Conservation (phyloP, 2,113 vertebrate genomes). For the Scopus umbretta region DNA sequence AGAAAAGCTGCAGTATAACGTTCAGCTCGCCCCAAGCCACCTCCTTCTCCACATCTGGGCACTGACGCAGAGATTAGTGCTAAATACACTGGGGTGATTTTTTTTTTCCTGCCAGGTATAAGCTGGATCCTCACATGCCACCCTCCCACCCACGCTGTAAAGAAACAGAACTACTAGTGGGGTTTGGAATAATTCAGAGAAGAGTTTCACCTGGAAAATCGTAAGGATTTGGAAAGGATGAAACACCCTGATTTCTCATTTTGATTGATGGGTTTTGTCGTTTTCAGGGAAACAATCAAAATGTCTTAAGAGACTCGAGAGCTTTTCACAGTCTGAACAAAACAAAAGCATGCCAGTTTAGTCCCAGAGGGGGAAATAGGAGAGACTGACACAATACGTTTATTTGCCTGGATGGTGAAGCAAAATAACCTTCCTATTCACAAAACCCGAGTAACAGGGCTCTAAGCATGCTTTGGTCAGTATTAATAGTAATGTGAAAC, state of each 20-base stretch:
- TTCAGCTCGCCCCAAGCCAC: background rate
- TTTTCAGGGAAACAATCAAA: background rate
- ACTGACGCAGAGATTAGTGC: rapidly evolving
- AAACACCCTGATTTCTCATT: background rate
- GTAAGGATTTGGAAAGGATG: background rate
- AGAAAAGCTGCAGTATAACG: background rate
- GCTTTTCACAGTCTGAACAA: background rate
- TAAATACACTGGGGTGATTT: background rate
- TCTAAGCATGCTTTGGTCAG: background rate
- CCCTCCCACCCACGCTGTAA: background rate
- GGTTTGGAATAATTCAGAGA: background rate
- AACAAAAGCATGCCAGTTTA: background rate
- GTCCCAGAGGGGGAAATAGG: background rate
- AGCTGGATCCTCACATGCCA: background rate
- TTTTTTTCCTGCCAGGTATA: background rate
- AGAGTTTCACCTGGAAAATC: background rate
- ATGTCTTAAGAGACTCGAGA: background rate
- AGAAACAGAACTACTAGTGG: background rate
- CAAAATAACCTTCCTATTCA: background rate
- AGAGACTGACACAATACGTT: background rate
- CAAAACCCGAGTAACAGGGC: background rate
- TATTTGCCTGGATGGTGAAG: background rate
- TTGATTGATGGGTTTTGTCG: background rate
- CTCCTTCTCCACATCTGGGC: background rate
- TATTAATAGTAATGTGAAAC: background rate